phyloP scores from a whole-genome alignment of 1,140 invertebrate genomes.

The Nasonia giraulti region DNA sequence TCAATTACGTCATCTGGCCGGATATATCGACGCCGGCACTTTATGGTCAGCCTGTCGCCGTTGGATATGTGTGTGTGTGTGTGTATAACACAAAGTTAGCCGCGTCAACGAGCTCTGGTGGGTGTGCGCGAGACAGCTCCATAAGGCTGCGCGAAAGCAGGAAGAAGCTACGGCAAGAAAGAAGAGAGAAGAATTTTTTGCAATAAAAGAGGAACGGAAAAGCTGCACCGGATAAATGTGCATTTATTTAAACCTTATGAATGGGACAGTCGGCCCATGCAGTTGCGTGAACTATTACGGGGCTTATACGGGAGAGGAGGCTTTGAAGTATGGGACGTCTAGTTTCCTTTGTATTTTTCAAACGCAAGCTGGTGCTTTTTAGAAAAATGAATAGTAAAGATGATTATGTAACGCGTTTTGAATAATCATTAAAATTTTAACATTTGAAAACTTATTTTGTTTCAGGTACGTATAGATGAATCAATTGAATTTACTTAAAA shows the following conservation, averaged over 20 bases:
- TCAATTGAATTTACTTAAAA: neutral
- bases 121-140: neutral
- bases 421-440: neutral
- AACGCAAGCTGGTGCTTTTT: neutral
- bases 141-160: neutral
- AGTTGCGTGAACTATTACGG: neutral
- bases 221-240: neutral
- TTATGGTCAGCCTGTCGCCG: neutral
- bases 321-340: neutral
- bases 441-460: neutral
- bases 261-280: neutral
- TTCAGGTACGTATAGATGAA: neutral
- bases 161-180: neutral
- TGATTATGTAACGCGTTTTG: neutral
- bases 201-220: neutral
- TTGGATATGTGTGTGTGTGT: neutral
- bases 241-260: constrained; percentile 1
- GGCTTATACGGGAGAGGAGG: neutral
- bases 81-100: neutral
- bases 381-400: neutral
- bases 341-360: neutral
- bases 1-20: constrained; percentile 31
- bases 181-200: neutral
- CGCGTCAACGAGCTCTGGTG: neutral
- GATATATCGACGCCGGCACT: neutral